Evolutionary conservation across 1,140 invertebrate genomes (phyloP).

Genomic region (Drosophila pallidifrons): DNA sequence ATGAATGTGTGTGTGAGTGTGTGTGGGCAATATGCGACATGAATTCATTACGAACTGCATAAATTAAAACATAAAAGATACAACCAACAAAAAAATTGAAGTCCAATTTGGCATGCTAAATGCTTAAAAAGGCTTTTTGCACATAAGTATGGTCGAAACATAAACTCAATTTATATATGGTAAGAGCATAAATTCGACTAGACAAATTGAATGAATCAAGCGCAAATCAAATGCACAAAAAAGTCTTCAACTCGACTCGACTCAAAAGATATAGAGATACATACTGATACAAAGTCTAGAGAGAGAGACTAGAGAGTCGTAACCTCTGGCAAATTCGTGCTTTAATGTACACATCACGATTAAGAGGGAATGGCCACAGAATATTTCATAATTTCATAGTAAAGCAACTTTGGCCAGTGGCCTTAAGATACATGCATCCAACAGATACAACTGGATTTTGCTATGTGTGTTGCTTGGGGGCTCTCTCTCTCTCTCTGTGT

Average conservation of each 20-base stretch:
- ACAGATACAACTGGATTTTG: constrained; percentile 8
- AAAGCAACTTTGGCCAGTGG: constrained; percentile 8
- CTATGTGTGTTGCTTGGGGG: neutral
- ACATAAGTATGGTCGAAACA: no score
- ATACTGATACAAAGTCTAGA: neutral
- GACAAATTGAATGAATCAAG: neutral
- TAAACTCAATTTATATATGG: neutral
- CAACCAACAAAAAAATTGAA: neutral
- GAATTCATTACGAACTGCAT: constrained; percentile 41
- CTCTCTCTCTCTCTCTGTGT: neutral
- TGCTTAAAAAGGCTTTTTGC: constrained; percentile 2
- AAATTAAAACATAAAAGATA: constrained; percentile 44
- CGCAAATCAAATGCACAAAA: neutral
- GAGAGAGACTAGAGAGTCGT: neutral
- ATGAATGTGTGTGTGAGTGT: no score
- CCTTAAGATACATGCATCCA: constrained; percentile 11
- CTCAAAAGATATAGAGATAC: neutral
- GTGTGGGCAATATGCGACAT: constrained; percentile 33
- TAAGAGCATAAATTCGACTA: neutral
- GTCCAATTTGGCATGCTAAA: constrained; percentile 3
- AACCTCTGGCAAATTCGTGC: constrained; percentile 65
- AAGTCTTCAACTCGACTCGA: neutral
- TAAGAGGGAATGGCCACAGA: constrained; percentile 31
- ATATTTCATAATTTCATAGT: constrained; percentile 67
- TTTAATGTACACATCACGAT: constrained; percentile 78